Evolutionary conservation across 2,888 invertebrate species (phyloP), one percentile per base, ranked within the genome.

Genomic region (Pegoplata infirma): DNA sequence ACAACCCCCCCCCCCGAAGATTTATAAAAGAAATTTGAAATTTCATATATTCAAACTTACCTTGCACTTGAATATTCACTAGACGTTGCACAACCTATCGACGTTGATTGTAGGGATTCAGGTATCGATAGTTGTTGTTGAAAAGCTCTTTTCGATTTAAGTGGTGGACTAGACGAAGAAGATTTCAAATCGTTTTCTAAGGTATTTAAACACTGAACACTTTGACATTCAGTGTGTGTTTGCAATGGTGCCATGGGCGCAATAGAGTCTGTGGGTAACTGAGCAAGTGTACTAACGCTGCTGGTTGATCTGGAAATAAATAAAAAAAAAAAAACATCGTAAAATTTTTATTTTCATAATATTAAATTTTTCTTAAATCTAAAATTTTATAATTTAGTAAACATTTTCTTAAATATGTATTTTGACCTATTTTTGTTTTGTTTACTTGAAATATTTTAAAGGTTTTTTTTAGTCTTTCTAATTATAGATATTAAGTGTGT

Each of bases 161-260:
- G 74, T 61, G 76, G 80, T 74, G 83, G 85, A 83, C 84, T 85
- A 80, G 84, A 84, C 10, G 55, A 44, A 10, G 21, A 32, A 25
- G 51, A 51, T 23, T 47, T 46, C 12, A 64, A 71, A 81, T 82
- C 84, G 77, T 83, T 83, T 67, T 84, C 82, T 80, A 82, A 81
- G 53, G 83, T 83, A 81, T 83, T 86, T 80, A 87, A 81, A 80
- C 82, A 84, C 58, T 83, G 84, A 84, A 85, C 83, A 84, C 85
- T 85, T 80, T 84, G 84, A 68, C 84, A 73, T 83, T 86, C 84
- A 79, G 86, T 83, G 80, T 87, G 83, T 64, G 85, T 85, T 84
- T 86, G 87, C 84, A 87, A 82, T 84, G 87, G 86, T 85, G 89
- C 89, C 89, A 88, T 87, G 84, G 86, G 86, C 84, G 84, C 83